Conservation (phyloP, 2,797 vertebrate genomes). For the Pteropus rufus region DNA sequence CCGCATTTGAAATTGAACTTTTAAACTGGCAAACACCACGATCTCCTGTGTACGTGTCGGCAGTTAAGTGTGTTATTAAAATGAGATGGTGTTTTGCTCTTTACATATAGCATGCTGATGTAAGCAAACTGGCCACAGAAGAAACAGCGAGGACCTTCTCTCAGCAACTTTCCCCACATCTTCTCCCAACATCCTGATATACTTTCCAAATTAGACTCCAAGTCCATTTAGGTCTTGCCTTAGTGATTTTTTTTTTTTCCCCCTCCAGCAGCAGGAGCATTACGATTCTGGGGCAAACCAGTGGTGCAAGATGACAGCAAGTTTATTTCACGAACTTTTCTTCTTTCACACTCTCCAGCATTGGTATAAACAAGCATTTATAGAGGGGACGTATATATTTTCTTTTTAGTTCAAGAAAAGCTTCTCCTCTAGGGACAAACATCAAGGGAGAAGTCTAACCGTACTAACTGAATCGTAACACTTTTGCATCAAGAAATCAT, state of each 20-base stretch:
- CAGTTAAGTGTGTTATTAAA: conserved; percentile 73
- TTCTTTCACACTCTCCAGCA: neutral
- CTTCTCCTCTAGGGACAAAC: conserved; percentile 45
- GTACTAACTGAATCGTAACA: neutral
- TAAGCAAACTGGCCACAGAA: conserved; percentile 66
- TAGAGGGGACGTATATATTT: neutral
- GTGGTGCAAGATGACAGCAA: neutral
- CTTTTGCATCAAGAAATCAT: conserved; percentile 19
- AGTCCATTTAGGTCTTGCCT: conserved; percentile 57
- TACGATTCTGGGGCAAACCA: neutral
- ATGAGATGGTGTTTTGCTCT: conserved; percentile 70
- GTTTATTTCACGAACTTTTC: conserved; percentile 36
- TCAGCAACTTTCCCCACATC: conserved; percentile 68
- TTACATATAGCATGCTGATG: conserved; percentile 75
- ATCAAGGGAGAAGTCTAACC: conserved; percentile 19
- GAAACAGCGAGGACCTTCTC: conserved; percentile 54
- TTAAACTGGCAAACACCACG: conserved; percentile 42
- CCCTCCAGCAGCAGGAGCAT: neutral
- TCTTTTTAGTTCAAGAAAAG: conserved; percentile 46
- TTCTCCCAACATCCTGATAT: conserved; percentile 61
- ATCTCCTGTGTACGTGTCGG: conserved; percentile 44
- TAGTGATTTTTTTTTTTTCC: neutral
- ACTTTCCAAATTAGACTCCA: conserved; percentile 69
- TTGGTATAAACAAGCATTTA: conserved; percentile 30
- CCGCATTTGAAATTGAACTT: conserved; percentile 37